phyloP scores from a whole-genome alignment of 2,888 invertebrate species.

The Folsomia candida region DNA sequence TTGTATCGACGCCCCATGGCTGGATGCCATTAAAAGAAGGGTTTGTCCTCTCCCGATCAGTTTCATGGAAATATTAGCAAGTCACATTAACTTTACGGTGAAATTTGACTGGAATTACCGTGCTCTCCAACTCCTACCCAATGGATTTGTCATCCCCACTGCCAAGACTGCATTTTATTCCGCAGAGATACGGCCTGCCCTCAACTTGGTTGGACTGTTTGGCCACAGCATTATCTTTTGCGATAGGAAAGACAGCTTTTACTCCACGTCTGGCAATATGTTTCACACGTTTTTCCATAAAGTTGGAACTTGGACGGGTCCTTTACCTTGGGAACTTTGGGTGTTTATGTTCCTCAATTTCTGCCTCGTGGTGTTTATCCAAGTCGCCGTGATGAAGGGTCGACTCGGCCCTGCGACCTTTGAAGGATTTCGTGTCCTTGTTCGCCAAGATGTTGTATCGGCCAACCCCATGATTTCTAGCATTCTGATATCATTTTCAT shows the following conservation, averaged over 20 bases:
- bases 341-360: neutral
- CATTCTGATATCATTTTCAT: neutral
- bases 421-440: neutral
- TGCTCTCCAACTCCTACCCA: neutral
- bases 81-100: neutral
- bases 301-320: neutral
- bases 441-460: neutral
- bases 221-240: neutral
- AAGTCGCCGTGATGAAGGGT: neutral
- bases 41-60: neutral
- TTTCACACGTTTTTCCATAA: neutral
- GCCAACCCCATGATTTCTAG: neutral
- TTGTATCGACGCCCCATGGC: too few species aligned
- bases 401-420: neutral
- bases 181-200: too few species aligned
- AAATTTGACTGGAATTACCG: neutral
- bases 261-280: neutral
- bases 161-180: too few species aligned
- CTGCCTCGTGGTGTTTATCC: neutral
- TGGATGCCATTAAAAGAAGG: too few species aligned
- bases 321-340: neutral
- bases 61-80: neutral
- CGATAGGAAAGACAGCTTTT: neutral
- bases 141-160: neutral
- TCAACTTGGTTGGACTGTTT: neutral